Conservation (phyloP, 1,140 invertebrate genomes). For the Ostrea edulis region DNA sequence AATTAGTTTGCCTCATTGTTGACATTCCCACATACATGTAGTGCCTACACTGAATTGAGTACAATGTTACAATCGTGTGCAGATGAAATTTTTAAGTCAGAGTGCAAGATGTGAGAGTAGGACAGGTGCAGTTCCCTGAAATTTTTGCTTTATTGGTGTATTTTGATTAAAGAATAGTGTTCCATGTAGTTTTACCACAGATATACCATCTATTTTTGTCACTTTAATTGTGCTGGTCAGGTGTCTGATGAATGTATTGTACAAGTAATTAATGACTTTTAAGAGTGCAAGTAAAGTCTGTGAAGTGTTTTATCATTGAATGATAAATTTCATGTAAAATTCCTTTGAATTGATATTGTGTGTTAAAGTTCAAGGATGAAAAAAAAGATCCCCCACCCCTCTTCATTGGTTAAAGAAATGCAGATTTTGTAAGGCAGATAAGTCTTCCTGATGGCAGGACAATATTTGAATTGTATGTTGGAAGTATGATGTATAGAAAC, state of each 20-base stretch:
- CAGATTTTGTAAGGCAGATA: neutral
- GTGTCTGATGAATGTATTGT: neutral
- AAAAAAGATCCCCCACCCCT: neutral
- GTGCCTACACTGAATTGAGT: no score
- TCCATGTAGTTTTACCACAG: neutral
- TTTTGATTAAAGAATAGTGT: neutral
- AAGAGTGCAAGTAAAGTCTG: neutral
- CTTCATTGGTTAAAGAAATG: neutral
- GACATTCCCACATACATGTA: no score
- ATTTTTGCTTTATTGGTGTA: neutral
- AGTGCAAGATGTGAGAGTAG: neutral
- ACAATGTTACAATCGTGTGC: no score
- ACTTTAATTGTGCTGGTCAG: neutral
- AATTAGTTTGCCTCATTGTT: no score
- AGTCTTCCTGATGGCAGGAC: neutral
- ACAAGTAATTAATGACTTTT: neutral
- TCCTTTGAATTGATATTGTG: neutral
- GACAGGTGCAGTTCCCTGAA: neutral
- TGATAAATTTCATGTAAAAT: conserved; percentile 24
- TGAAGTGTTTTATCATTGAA: conserved; percentile 19
- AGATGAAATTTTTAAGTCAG: neutral
- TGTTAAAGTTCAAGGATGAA: neutral
- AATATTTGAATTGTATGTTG: neutral
- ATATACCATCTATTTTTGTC: neutral
- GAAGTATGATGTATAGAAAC: no score